Conservation (phyloP, 2,797 vertebrate genomes). For the Pseudochromis fuscus region DNA sequence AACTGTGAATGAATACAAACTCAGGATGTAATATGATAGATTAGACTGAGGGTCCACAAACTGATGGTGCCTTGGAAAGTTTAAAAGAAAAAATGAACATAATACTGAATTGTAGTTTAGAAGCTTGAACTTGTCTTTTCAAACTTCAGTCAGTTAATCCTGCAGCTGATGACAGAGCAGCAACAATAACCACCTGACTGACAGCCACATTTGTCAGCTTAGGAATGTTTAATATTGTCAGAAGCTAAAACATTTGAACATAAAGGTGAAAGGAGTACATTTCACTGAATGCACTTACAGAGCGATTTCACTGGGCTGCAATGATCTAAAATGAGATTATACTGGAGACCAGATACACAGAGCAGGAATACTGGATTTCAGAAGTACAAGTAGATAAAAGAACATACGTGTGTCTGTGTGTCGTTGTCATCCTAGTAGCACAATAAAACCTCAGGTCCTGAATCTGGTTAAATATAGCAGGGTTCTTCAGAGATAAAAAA, state of each 20-base stretch:
- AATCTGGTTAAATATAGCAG: conserved; percentile 67
- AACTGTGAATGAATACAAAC: no score
- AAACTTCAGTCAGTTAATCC: no score
- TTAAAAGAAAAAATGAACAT: no score
- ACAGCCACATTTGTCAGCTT: conserved; percentile 32
- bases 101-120: no score
- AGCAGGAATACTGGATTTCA: conserved; percentile 57
- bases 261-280: conserved; percentile 66
- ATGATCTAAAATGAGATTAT: conserved; percentile 59
- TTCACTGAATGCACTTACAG: conserved; percentile 73
- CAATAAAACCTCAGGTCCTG: conserved; percentile 35
- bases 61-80: no score
- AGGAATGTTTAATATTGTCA: conserved; percentile 76
- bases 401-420: conserved; percentile 5
- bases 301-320: conserved; percentile 54
- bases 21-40: no score
- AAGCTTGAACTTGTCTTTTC: no score
- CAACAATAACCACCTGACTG: conserved; percentile 37
- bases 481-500: conserved; percentile 66
- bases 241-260: conserved; percentile 71
- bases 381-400: conserved; percentile 54
- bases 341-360: conserved; percentile 54
- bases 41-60: no score
- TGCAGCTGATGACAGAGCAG: no score
- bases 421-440: conserved; percentile 39